Evolutionary conservation across 2,113 vertebrate genomes (phyloP), one percentile per base, ranked within the genome.

Genomic region (Cricetomys ansorgei): DNA sequence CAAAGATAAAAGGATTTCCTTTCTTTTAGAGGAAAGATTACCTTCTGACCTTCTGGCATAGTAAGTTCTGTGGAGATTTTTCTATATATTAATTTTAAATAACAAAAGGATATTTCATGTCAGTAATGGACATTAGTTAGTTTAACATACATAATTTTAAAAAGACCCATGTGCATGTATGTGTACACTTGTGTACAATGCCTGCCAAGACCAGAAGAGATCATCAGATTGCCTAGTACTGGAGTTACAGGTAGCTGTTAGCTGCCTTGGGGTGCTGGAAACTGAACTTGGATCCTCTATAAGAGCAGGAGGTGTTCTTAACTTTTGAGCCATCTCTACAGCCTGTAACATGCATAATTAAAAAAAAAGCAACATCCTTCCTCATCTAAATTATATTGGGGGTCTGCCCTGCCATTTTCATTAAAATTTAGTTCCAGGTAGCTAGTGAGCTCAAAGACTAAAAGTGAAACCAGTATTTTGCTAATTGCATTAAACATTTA

Each of bases 401-500:
- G 17, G 17, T 55, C 62, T 75, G 1, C 40, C 45, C 64, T 87
- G 67, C 21, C 17, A 40, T 94, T 76, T 23, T 89, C 59, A 40
- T 67, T 95, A 59, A 72, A 19, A n/a, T 67, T 48, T 10, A 27
- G 59, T 43, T 69, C 6, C 29, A 19, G 79, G 37, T 16, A 85
- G 53, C 15, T 70, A 57, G 40, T 53, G 79, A 90, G 53, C 95
- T 77, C 80, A 43, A 64, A 77, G 94, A 96, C 16, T 83, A 92
- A 76, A 73, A 73, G 45, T 75, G 81, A 96, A 59, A 84, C 15
- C 75, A 92, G 27, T 92, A 0, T 79, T 97, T 97, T 97, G 84
- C 55, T 91, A 95, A 85, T 73, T 91, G 84, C 73, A 69, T 59
- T 95, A 69, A 76, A 70, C 93, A 96, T 88, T 94, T 76, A 25